Evolutionary conservation across 1,140 invertebrate species (phyloP).

Genomic region (Hermetia illucens): DNA sequence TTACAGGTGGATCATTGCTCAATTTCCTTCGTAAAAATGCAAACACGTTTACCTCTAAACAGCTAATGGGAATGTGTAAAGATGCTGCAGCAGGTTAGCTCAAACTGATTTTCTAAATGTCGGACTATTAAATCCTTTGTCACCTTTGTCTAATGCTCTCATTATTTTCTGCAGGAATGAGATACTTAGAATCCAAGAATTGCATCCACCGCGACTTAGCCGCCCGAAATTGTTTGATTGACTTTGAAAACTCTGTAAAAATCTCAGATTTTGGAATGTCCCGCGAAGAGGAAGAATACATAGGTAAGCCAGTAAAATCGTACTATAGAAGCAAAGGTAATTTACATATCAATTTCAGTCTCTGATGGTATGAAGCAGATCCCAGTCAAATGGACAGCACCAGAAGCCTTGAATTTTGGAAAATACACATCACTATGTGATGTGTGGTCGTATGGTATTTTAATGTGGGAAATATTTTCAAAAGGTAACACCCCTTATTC

Average conservation of each 20-base stretch:
- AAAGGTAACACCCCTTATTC: slow-evolving; percentile 85
- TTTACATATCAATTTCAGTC: slow-evolving; percentile 41
- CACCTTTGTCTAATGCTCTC: too few relatives aligned
- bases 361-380: slow-evolving; percentile 97
- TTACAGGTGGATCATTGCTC: slow-evolving; percentile 75
- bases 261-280: slow-evolving; percentile 99
- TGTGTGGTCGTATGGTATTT: slow-evolving; percentile 95
- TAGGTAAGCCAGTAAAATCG: slow-evolving; percentile 24
- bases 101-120: neutral
- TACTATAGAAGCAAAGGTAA: too few relatives aligned
- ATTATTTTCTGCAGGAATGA: slow-evolving; percentile 44
- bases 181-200: slow-evolving; percentile 89
- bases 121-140: too few relatives aligned
- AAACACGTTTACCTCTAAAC: slow-evolving; percentile 46
- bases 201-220: slow-evolving; percentile 95
- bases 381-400: slow-evolving; percentile 95
- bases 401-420: slow-evolving; percentile 93
- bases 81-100: slow-evolving; percentile 73
- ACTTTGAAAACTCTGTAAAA: slow-evolving; percentile 76
- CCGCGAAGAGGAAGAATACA: slow-evolving; percentile 92
- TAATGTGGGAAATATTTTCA: slow-evolving; percentile 96
- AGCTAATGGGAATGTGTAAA: slow-evolving; percentile 78
- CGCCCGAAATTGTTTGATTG: slow-evolving; percentile 73
- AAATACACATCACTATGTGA: slow-evolving; percentile 91
- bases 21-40: slow-evolving; percentile 74